Percentiles rank a stretch among this genome's conserved stretches.
Conservation (phyloP, 1,140 invertebrate species). For the Conopomorpha cramerella region DNA sequence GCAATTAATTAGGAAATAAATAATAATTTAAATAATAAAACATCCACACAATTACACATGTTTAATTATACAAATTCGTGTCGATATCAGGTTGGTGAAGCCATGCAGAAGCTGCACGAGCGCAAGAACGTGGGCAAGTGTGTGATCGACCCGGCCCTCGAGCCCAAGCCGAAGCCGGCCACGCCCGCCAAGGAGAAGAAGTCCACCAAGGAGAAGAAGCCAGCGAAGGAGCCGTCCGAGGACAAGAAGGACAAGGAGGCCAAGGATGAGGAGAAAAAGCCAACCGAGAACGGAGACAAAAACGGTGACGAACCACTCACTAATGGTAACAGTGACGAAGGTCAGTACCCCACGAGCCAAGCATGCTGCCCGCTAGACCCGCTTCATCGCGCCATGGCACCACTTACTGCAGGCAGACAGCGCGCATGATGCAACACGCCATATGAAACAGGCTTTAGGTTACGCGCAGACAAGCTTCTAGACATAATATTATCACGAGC, state of each 20-base stretch:
- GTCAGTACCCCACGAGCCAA: constrained; percentile 41
- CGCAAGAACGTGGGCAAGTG: constrained; percentile 90
- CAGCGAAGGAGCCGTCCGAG: constrained; percentile 66
- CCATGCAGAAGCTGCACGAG: constrained; percentile 92
- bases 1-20: too few species aligned
- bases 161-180: constrained; percentile 77
- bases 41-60: too few species aligned
- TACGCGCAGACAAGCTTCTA: too few species aligned
- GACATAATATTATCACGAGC: too few species aligned
- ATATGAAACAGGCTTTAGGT: too few species aligned
- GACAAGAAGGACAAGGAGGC: constrained; percentile 70
- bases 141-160: constrained; percentile 77
- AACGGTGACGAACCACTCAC: constrained; percentile 50
- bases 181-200: constrained; percentile 76
- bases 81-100: constrained; percentile 71
- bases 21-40: too few species aligned
- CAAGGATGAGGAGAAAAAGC: constrained; percentile 66
- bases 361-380: too few species aligned
- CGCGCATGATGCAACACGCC: too few species aligned
- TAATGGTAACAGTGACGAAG: constrained; percentile 60
- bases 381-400: too few species aligned
- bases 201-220: constrained; percentile 70
- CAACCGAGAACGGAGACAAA: constrained; percentile 58
- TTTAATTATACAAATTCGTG: constrained; percentile 1
- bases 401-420: too few species aligned